phyloP scores from a whole-genome alignment of 1,140 invertebrate species.

The Frieseomelitta varia region DNA sequence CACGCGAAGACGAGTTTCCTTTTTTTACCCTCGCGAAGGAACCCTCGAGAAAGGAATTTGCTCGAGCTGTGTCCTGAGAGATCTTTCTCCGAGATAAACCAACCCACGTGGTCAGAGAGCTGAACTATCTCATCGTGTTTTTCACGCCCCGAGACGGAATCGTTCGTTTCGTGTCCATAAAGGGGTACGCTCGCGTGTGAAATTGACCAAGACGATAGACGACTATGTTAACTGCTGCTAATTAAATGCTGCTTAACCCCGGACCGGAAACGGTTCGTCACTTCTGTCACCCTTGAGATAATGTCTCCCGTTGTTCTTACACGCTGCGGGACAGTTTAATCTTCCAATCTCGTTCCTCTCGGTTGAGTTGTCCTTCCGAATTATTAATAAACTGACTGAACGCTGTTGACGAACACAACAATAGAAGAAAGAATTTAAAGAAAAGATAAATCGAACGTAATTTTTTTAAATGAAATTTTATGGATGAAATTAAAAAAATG shows the following conservation, averaged over 20 bases:
- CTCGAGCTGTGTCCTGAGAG: conserved; percentile 31
- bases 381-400: background rate
- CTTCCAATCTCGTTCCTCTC: background rate
- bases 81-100: conserved; percentile 38
- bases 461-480: too few relatives aligned
- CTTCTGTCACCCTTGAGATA: conserved; percentile 10
- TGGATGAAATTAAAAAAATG: too few relatives aligned
- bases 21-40: conserved; percentile 6
- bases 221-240: conserved; percentile 38
- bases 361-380: background rate
- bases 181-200: conserved; percentile 45
- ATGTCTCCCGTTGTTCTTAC: background rate
- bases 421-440: too few relatives aligned
- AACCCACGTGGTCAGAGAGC: conserved; percentile 49
- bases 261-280: conserved; percentile 36
- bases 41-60: conserved; percentile 37
- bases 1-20: conserved; percentile 11
- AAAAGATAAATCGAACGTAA: too few relatives aligned
- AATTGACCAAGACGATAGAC: conserved; percentile 38
- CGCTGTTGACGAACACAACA: background rate
- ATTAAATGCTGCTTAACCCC: conserved; percentile 52
- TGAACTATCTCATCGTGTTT: conserved; percentile 54
- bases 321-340: background rate
- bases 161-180: conserved; percentile 21
- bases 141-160: conserved; percentile 45